Base-by-base conservation (phyloP, 37 sponge, comb jelly and placozoan genomes). In the Cliona cf. orientalis region DNA sequence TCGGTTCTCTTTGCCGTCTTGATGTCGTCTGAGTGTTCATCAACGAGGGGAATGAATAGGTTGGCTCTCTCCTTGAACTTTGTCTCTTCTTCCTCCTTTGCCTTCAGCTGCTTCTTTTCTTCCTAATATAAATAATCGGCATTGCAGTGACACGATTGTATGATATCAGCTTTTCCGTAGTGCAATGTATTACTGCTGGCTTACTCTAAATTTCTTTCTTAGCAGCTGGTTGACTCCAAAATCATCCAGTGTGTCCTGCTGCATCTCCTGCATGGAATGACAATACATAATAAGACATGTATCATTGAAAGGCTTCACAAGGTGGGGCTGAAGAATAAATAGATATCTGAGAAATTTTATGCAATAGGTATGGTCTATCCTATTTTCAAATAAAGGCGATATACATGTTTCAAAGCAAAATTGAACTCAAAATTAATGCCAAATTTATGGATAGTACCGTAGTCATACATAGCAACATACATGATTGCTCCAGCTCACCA, bases 181-280 rank as follows among this genome's bases (percentile, higher is more conserved):
- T n/a, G n/a, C n/a, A n/a, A n/a, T n/a, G n/a, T n/a, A n/a, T n/a
- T n/a, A n/a, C n/a, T n/a, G n/a, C n/a, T n/a, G n/a, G 39, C 88
- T 78, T 66, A 96, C 97, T 74, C 98, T 77, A 53, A 95, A 90
- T 63, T 76, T 83, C 46, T 92, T 92, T 46, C 98, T 75, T 22
- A 92, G 34, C 67, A 90, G 7, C 46, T 92, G 93, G 69, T 97
- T 97, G 7, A 95, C 36, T 21, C 66, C 44, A 53, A 87, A 97
- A 63, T 97, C 95, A 79, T 97, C 95, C 72, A 80, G 76, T 60
- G 80, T 88, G 37, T 69, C 81, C 32, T 95, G 87, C 49, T 93
- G 90, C 58, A 87, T 46, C 37, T 40, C 78, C 98, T 97, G 80
- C 33, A 80, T 19, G n/a, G n/a, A n/a, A 9, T 58, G 59, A 5